A percentile compares a stretch with the other conserved stretches of the same genome.
Conservation (phyloP, 2,888 invertebrate species). For the Drosophila paracracens region DNA sequence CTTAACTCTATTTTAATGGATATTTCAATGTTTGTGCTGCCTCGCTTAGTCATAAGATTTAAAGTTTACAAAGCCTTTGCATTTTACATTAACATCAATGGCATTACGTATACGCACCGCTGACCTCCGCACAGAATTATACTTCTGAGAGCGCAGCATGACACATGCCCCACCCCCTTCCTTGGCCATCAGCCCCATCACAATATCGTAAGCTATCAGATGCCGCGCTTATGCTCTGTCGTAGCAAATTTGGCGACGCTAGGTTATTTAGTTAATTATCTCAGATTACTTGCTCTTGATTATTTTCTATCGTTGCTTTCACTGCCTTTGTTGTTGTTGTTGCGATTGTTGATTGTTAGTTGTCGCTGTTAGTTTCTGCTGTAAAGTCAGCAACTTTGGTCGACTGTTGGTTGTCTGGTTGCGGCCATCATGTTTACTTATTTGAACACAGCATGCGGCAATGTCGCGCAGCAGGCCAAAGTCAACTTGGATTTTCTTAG, state of each 20-base stretch:
- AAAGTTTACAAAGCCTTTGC: neutral
- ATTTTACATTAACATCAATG: neutral
- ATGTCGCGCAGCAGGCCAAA: constrained; percentile 70
- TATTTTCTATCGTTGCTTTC: constrained; percentile 63
- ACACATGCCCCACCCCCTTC: neutral
- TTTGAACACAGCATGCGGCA: constrained; percentile 75
- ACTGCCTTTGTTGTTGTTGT: constrained; percentile 17
- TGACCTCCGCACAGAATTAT: constrained; percentile 11
- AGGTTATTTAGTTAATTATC: constrained; percentile 78
- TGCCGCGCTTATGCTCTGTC: constrained; percentile 52
- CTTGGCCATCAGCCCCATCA: constrained; percentile 5
- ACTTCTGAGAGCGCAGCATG: constrained; percentile 34
- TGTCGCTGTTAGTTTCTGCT: constrained; percentile 40
- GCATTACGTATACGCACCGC: constrained; percentile 24
- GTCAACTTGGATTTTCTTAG: constrained; percentile 75
- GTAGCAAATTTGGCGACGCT: constrained; percentile 72
- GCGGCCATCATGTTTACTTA: constrained; percentile 73
- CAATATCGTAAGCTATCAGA: constrained; percentile 38
- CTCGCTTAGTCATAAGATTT: neutral
- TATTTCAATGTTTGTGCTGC: neutral
- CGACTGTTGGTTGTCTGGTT: constrained; percentile 37
- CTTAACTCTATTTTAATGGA: neutral
- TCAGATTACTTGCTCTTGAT: constrained; percentile 77
- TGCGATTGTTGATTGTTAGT: constrained; percentile 28
- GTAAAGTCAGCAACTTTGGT: constrained; percentile 75